Evolutionary conservation across 2,113 vertebrate species (phyloP).

Genomic region (Lepus timidus): DNA sequence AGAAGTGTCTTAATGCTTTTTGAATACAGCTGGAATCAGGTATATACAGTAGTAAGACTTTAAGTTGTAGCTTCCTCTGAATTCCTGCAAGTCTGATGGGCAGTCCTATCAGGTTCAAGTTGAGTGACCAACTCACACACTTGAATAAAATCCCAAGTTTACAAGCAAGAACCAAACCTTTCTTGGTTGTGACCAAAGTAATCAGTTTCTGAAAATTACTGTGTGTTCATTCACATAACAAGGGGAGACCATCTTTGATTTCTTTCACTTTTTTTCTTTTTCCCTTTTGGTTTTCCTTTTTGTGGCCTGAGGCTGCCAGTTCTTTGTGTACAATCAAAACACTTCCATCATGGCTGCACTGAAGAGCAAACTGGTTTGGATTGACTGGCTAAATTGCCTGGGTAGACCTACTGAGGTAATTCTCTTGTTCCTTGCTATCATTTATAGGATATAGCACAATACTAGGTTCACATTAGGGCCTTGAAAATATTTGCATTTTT

Average conservation of each 20-base stretch:
- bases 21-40: too few species aligned
- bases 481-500: neutral
- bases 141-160: too few species aligned
- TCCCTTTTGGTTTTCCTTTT: slow-evolving; percentile 89
- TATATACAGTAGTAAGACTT: too few species aligned
- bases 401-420: neutral
- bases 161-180: too few species aligned
- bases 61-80: too few species aligned
- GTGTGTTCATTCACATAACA: neutral
- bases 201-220: neutral
- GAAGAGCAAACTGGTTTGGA: slow-evolving; percentile 89
- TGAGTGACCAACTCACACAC: too few species aligned
- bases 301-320: slow-evolving; percentile 85
- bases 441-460: slow-evolving; percentile 28
- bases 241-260: slow-evolving; percentile 26
- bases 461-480: neutral
- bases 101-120: too few species aligned
- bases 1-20: too few species aligned
- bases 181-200: neutral
- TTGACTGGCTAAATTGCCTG: slow-evolving; percentile 81
- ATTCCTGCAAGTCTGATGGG: too few species aligned
- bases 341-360: slow-evolving; percentile 89
- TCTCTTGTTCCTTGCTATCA: neutral
- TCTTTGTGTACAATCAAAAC: slow-evolving; percentile 90
- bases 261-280: slow-evolving; percentile 81